Percentiles rank a stretch among this genome's conserved stretches.
Conservation (phyloP, 2,797 vertebrate genomes). For the Kryptopterus vitreolus region DNA sequence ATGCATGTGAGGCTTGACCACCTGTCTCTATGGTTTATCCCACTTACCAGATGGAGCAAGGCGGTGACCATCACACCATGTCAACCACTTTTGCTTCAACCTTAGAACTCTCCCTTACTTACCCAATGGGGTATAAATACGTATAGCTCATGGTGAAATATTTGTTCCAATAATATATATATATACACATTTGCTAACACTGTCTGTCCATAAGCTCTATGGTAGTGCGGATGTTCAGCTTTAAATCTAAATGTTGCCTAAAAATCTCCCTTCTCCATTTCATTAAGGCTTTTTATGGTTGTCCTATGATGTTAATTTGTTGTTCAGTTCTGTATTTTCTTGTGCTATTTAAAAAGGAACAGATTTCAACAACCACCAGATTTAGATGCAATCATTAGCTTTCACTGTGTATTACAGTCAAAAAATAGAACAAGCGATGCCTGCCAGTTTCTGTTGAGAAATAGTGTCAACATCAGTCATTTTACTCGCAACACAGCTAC, state of each 20-base stretch:
- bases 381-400: not conserved
- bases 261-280: not conserved
- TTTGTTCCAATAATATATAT: not conserved
- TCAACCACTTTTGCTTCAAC: slow-evolving; percentile 15
- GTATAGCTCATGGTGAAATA: not conserved
- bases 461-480: not conserved
- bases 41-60: slow-evolving; percentile 52
- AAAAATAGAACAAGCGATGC: not conserved
- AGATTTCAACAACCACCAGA: not conserved
- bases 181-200: not conserved
- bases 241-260: not conserved
- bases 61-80: slow-evolving; percentile 23
- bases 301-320: not conserved
- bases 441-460: not conserved
- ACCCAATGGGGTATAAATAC: not conserved
- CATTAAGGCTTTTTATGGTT: not conserved
- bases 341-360: not conserved
- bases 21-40: slow-evolving; percentile 54
- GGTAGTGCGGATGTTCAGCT: no score
- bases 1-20: slow-evolving; percentile 47
- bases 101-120: not conserved
- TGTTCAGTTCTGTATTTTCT: not conserved
- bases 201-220: not conserved
- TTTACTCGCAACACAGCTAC: not conserved
- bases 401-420: not conserved